phyloP scores from a whole-genome alignment of 2,888 invertebrate species.

The Rhingia rostrata region DNA sequence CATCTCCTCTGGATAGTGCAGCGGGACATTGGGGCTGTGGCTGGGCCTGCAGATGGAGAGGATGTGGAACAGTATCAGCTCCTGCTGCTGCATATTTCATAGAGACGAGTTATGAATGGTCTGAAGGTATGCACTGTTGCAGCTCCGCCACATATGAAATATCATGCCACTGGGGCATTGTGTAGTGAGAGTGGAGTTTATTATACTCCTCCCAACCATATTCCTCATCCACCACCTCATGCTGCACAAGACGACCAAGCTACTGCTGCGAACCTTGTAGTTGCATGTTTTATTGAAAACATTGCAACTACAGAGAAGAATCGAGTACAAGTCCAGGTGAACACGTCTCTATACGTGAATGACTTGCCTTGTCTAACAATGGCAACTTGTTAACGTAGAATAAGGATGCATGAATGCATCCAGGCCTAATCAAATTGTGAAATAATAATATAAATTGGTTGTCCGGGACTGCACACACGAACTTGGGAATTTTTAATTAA shows the following conservation, averaged over 20 bases:
- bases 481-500: slow-evolving; percentile 18
- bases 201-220: not conserved
- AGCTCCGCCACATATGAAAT: slow-evolving; percentile 52
- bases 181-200: slow-evolving; percentile 13
- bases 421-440: slow-evolving; percentile 13
- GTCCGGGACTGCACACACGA: not conserved
- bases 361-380: not conserved
- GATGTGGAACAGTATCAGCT: slow-evolving; percentile 26
- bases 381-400: slow-evolving; percentile 3
- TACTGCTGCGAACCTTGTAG: slow-evolving; percentile 15
- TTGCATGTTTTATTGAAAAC: slow-evolving; percentile 17
- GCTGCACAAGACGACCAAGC: not conserved
- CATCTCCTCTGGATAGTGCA: slow-evolving; percentile 58
- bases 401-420: not conserved
- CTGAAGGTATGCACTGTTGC: slow-evolving; percentile 55
- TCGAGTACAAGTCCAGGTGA: not conserved
- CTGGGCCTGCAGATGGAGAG: slow-evolving; percentile 4
- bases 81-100: slow-evolving; percentile 64
- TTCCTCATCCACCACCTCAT: not conserved
- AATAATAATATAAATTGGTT: slow-evolving; percentile 10
- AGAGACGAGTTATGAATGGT: slow-evolving; percentile 47
- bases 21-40: slow-evolving; percentile 1
- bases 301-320: not conserved
- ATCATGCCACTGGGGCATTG: slow-evolving; percentile 54
- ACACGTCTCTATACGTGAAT: not conserved